Conservation (phyloP, 2,113 vertebrate genomes). For the Parus major region DNA sequence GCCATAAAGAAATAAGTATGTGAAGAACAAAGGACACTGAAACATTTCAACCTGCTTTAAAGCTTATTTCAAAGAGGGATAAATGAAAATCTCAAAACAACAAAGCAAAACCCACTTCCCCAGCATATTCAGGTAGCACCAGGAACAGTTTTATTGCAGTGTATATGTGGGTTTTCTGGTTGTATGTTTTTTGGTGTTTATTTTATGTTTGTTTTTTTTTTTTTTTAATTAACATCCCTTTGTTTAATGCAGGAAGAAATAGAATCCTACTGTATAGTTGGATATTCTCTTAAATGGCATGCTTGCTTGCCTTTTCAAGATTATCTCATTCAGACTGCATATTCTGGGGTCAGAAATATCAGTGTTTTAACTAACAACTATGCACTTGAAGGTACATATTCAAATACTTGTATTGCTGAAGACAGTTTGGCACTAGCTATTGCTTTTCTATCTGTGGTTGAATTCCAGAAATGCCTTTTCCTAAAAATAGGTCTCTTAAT, state of each 20-base stretch:
- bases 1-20: not conserved
- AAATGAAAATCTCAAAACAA: not conserved
- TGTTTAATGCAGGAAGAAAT: not conserved
- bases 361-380: not conserved
- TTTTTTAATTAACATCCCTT: not conserved
- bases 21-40: not conserved
- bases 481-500: slow-evolving; percentile 64
- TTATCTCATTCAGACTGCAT: not conserved
- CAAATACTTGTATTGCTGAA: not conserved
- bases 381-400: not conserved
- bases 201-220: not conserved
- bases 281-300: not conserved
- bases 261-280: not conserved
- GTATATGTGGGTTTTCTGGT: not conserved
- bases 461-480: slow-evolving; percentile 55
- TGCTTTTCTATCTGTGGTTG: not conserved
- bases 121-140: not conserved
- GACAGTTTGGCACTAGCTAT: not conserved
- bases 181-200: not conserved
- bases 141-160: not conserved
- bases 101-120: not conserved
- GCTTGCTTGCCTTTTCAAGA: not conserved
- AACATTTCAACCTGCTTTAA: not conserved
- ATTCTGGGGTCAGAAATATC: not conserved
- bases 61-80: not conserved